phyloP scores from a whole-genome alignment of 2,797 vertebrate genomes.

The Galaxias olidus region DNA sequence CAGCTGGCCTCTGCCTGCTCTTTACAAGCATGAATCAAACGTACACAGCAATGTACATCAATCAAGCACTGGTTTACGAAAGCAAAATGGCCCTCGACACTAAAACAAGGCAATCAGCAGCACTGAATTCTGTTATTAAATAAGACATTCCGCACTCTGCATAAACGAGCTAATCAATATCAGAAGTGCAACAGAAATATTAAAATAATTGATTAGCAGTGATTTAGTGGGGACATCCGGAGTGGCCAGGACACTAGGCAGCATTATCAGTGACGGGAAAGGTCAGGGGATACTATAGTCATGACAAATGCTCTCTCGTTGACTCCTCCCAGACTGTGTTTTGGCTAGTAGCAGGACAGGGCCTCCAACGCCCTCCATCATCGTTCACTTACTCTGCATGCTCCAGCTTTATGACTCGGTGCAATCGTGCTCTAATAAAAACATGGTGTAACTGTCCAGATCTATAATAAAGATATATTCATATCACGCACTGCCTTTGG shows the following conservation, averaged over 20 bases:
- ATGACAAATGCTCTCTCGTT: constrained; percentile 66
- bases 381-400: constrained; percentile 49
- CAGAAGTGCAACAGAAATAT: constrained; percentile 71
- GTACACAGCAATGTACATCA: constrained; percentile 48
- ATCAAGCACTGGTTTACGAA: constrained; percentile 60
- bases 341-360: constrained; percentile 68
- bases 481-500: constrained; percentile 36
- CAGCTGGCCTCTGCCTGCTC: no score
- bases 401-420: constrained; percentile 52
- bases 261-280: constrained; percentile 61
- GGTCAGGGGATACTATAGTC: constrained; percentile 62
- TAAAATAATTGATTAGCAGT: constrained; percentile 72
- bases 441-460: constrained; percentile 56
- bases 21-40: constrained; percentile 34
- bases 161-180: constrained; percentile 70
- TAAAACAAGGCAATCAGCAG: constrained; percentile 63
- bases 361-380: constrained; percentile 61
- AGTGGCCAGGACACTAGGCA: constrained; percentile 58
- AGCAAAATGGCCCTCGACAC: constrained; percentile 55
- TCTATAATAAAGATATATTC: constrained; percentile 58
- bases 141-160: constrained; percentile 67
- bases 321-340: constrained; percentile 64
- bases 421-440: constrained; percentile 64
- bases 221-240: constrained; percentile 68
- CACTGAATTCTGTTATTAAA: constrained; percentile 65